Evolutionary conservation across 2,888 invertebrate species (phyloP), one percentile per base, ranked within the genome.

Genomic region (Drosophila tanythrix): DNA sequence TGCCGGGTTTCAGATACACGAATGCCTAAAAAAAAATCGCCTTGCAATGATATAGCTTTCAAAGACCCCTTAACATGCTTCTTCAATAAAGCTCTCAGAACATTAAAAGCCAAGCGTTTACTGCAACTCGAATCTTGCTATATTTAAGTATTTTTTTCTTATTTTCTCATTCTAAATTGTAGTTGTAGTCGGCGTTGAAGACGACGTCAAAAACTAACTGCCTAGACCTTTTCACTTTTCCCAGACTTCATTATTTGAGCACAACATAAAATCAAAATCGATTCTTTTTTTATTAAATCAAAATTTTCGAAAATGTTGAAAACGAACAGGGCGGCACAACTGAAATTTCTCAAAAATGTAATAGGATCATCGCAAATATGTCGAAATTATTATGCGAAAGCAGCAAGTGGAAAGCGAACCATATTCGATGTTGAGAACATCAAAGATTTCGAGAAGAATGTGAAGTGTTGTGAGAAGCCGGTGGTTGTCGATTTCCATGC

Each of bases 401-500:
- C 27, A 10, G 7, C 25, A 3, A 0, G 29, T 46, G 25, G 7
- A 2, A 40, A 29, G 0, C 51, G 53, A 0, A 94, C 94, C 68
- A 94, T 95, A 61, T 97, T 98, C 81, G 98, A 97, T 94, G 95
- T 99, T 62, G 98, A 98, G 93, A 98, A 97, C 93, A 94, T 95
- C 67, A 95, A 97, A 77, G 98, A 99, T 92, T 99, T 99, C 92
- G 95, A 97, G 90, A 95, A 96, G 77, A 96, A 96, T 93, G 99
- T 99, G 1, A 95, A 97, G 78, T 96, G 97, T 69, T 97, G 96
- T 83, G 95, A 96, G 90, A 95, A 95, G 58, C 98, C 98, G 5
- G 97, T 99, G 0, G 95, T 99, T 76, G 96, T 99, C 0, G 98
- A 99, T 92, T 99, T 99, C 93, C 97, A 98, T 93, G 99, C 99